Percentiles rank a stretch among this genome's conserved stretches.
These are phyloP conservation scores for Drosophila murphyi DNA, from an alignment of 1,140 invertebrate genomes.

Conservation along the genomic window DNA sequence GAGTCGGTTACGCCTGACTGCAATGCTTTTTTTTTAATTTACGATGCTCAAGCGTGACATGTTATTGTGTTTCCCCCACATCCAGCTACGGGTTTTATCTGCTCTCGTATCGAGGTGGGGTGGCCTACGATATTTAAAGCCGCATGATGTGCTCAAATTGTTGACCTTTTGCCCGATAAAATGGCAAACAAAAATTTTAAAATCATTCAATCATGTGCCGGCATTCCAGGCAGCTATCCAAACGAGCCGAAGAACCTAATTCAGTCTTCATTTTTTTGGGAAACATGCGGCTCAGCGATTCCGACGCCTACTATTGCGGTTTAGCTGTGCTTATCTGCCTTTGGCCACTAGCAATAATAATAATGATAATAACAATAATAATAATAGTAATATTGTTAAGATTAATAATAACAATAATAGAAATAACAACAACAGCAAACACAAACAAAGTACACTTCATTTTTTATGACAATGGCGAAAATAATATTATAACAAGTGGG, in stretches of 20 bases:
- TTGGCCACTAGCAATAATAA: neutral
- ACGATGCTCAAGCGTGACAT: slow-evolving; percentile 58
- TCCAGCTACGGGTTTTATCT: neutral
- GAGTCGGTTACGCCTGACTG: too few species aligned
- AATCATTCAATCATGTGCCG: slow-evolving; percentile 76
- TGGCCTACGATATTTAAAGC: slow-evolving; percentile 32
- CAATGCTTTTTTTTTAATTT: slow-evolving; percentile 48
- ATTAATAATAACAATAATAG: slow-evolving; percentile 17
- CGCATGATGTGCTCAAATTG: slow-evolving; percentile 67
- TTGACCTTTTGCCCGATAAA: slow-evolving; percentile 58
- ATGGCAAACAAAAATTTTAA: slow-evolving; percentile 65
- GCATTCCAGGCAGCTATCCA: slow-evolving; percentile 25
- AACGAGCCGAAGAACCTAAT: neutral
- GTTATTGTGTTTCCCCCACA: slow-evolving; percentile 57
- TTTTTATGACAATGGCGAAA: slow-evolving; percentile 73
- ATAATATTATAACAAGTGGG: slow-evolving; percentile 61
- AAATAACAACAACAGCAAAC: slow-evolving; percentile 18
- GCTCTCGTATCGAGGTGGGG: neutral
- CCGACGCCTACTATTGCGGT: slow-evolving; percentile 53
- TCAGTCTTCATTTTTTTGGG: slow-evolving; percentile 22
- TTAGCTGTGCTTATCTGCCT: slow-evolving; percentile 2
- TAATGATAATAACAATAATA: too few species aligned
- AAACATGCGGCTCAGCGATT: slow-evolving; percentile 63
- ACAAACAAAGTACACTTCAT: slow-evolving; percentile 63
- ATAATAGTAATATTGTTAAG: slow-evolving; percentile 14